These are phyloP conservation scores for Zaprionus davidi DNA, from an alignment of 1,140 invertebrate genomes.

Conservation along the genomic window DNA sequence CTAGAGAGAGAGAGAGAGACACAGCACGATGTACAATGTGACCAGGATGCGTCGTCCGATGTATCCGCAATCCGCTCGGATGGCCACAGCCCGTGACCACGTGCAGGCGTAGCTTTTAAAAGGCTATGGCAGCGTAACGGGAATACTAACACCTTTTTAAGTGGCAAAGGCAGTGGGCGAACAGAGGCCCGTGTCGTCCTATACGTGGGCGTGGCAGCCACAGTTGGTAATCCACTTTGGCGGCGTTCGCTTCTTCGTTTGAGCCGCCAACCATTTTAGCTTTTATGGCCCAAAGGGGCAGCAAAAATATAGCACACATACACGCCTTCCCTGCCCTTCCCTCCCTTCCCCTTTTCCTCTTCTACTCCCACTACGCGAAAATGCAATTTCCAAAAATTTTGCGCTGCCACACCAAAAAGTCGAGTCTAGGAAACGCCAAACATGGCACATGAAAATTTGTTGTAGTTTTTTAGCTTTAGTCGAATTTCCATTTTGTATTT, in stretches of 20 bases:
- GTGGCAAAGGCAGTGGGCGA: background rate
- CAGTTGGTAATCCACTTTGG: slow-evolving; percentile 52
- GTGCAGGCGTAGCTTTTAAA: slow-evolving; percentile 1
- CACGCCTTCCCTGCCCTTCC: background rate
- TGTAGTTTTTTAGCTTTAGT: slow-evolving; percentile 30
- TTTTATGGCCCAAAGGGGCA: slow-evolving; percentile 39
- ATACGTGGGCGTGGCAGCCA: slow-evolving; percentile 1
- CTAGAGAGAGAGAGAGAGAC: background rate
- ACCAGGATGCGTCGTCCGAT: slow-evolving; percentile 2
- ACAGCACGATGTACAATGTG: background rate
- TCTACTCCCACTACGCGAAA: slow-evolving; percentile 5
- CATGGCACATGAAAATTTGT: slow-evolving; percentile 51
- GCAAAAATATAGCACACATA: slow-evolving; percentile 20
- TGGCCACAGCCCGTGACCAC: slow-evolving; percentile 1
- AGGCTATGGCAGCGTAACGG: slow-evolving; percentile 13
- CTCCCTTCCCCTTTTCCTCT: background rate
- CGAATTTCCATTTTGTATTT: background rate
- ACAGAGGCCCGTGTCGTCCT: background rate
- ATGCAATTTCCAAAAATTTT: slow-evolving; percentile 54
- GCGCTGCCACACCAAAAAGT: slow-evolving; percentile 33
- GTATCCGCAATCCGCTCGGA: slow-evolving; percentile 11
- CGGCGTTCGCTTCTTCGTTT: slow-evolving; percentile 44
- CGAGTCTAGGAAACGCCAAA: slow-evolving; percentile 30
- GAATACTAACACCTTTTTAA: slow-evolving; percentile 37
- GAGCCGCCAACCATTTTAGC: slow-evolving; percentile 51